Percentiles rank a stretch among this genome's conserved stretches.
Conservation (phyloP, 2,113 vertebrate species). For the Apus apus region DNA sequence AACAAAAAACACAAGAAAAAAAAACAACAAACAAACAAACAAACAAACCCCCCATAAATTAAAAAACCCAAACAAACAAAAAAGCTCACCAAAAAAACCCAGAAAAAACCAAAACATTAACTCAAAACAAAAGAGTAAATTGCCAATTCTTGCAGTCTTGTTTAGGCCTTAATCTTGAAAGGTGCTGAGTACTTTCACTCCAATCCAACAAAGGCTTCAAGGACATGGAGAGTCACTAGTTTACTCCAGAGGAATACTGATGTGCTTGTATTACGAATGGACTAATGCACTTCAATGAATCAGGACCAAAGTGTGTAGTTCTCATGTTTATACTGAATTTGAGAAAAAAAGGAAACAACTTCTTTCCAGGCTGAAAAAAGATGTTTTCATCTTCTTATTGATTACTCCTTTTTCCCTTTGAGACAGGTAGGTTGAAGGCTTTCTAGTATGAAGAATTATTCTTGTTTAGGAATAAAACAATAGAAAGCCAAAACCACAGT, state of each 20-base stretch:
- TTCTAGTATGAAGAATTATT: neutral
- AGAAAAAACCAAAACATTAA: neutral
- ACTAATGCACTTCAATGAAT: neutral
- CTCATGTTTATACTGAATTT: neutral
- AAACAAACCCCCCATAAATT: no score
- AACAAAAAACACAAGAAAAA: neutral
- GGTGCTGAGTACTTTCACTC: neutral
- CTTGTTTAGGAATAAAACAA: neutral
- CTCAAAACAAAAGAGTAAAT: neutral
- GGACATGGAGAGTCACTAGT: neutral
- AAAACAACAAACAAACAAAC: neutral
- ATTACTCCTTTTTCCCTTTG: neutral
- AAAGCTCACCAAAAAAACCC: neutral
- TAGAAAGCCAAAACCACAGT: neutral
- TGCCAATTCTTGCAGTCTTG: neutral
- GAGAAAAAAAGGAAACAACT: neutral
- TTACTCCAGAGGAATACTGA: neutral
- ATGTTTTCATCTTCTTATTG: neutral
- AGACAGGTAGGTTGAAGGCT: neutral
- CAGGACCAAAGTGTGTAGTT: neutral
- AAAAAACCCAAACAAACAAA: neutral
- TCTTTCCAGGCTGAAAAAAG: neutral
- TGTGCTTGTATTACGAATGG: neutral
- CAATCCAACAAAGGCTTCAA: neutral
- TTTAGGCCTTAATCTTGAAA: neutral